A percentile compares a stretch with the other conserved stretches of the same genome.
phyloP scores from a whole-genome alignment of 2,113 vertebrate genomes.

The Martes martes region DNA sequence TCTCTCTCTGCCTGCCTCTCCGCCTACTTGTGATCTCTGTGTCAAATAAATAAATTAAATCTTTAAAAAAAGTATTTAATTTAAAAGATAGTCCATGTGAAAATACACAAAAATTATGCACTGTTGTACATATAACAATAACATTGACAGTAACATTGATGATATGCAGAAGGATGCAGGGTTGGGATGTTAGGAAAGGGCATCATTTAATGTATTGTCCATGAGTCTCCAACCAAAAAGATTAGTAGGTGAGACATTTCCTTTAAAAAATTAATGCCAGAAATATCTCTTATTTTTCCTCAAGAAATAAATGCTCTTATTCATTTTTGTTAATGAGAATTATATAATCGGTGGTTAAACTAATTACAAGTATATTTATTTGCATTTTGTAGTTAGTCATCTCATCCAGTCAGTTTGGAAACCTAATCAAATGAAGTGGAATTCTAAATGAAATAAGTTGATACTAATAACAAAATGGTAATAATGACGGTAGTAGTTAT shows the following conservation, averaged over 20 bases:
- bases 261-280: neutral
- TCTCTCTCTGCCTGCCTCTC: no score
- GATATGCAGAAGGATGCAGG: neutral
- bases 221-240: neutral
- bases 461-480: neutral
- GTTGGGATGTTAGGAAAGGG: neutral
- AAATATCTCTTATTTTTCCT: neutral
- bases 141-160: neutral
- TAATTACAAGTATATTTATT: neutral
- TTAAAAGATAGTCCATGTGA: neutral
- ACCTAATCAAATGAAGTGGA: neutral
- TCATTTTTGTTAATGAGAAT: neutral
- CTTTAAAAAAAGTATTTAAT: neutral
- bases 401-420: neutral
- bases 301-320: neutral
- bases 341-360: neutral
- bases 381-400: neutral
- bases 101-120: neutral
- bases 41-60: no score
- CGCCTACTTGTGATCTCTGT: no score
- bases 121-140: neutral
- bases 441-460: slow-evolving; percentile 2
- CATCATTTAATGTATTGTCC: neutral
- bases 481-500: neutral
- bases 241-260: neutral